phyloP scores from a whole-genome alignment of 2,797 vertebrate genomes.

The Sebastes hopkinsi region DNA sequence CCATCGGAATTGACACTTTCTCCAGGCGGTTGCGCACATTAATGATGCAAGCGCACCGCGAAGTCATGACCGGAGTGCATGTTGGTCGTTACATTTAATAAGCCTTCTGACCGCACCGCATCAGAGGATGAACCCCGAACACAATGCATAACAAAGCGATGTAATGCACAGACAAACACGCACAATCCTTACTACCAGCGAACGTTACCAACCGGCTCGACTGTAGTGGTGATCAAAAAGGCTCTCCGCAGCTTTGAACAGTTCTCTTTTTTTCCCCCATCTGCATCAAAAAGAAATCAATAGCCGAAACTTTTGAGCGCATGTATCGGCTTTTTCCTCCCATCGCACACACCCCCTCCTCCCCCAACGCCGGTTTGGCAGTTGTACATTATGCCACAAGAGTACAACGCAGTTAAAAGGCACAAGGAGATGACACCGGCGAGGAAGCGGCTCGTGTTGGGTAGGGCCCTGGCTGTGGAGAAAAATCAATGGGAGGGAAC shows the following conservation, averaged over 20 bases:
- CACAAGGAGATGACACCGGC: constrained; percentile 80
- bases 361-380: constrained; percentile 61
- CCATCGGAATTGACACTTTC: constrained; percentile 36
- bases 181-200: constrained; percentile 35
- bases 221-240: constrained; percentile 78
- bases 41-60: constrained; percentile 37
- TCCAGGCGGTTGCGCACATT: constrained; percentile 20
- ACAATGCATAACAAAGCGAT: constrained; percentile 63
- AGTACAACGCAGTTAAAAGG: constrained; percentile 82
- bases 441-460: constrained; percentile 72
- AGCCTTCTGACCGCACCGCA: constrained; percentile 38
- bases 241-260: constrained; percentile 76
- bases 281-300: constrained; percentile 85
- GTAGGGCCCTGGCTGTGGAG: constrained; percentile 76
- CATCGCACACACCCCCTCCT: background rate
- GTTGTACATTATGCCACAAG: constrained; percentile 77
- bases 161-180: constrained; percentile 24
- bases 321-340: constrained; percentile 70
- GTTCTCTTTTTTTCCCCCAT: constrained; percentile 56
- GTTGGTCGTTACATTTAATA: constrained; percentile 51
- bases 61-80: constrained; percentile 6
- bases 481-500: constrained; percentile 82
- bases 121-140: constrained; percentile 36
- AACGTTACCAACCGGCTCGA: constrained; percentile 59
- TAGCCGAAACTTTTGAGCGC: constrained; percentile 79